A percentile compares a stretch with the other conserved stretches of the same genome.
These are phyloP conservation scores for Mixornis gularis DNA, from an alignment of 2,113 vertebrate genomes.

Conservation along the genomic window DNA sequence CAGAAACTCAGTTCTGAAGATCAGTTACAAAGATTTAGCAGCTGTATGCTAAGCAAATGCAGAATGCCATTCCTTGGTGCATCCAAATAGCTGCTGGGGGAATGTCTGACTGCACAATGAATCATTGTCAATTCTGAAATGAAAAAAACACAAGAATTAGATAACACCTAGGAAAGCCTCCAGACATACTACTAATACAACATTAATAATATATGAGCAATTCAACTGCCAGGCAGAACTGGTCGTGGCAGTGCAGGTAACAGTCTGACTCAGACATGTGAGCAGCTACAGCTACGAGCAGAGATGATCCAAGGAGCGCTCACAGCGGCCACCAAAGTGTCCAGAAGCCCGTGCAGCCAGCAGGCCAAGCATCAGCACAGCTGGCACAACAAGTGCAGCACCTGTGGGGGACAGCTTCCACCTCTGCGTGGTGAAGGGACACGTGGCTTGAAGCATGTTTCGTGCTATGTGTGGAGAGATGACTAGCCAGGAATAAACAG, in stretches of 20 bases:
- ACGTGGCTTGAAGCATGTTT: background rate
- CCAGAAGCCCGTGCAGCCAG: background rate
- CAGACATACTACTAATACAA: background rate
- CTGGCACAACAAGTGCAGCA: background rate
- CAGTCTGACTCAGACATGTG: background rate
- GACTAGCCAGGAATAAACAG: background rate
- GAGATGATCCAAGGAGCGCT: background rate
- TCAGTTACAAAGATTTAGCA: background rate
- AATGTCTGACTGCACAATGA: slow-evolving; percentile 11
- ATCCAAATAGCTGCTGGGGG: slow-evolving; percentile 9
- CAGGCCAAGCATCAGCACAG: background rate
- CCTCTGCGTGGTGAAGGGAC: background rate
- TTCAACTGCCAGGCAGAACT: background rate
- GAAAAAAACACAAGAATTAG: background rate
- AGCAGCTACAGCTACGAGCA: fast-evolving
- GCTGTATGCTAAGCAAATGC: background rate
- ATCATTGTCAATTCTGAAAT: slow-evolving; percentile 22
- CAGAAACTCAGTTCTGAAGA: background rate
- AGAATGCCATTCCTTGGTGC: background rate
- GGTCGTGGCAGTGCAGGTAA: background rate
- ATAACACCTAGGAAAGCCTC: slow-evolving; percentile 29
- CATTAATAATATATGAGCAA: background rate
- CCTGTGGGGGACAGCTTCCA: background rate
- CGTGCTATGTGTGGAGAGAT: background rate
- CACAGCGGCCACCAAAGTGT: background rate